Evolutionary conservation across 2,888 invertebrate genomes (phyloP).

Genomic region (Agonopterix subpropinquella): DNA sequence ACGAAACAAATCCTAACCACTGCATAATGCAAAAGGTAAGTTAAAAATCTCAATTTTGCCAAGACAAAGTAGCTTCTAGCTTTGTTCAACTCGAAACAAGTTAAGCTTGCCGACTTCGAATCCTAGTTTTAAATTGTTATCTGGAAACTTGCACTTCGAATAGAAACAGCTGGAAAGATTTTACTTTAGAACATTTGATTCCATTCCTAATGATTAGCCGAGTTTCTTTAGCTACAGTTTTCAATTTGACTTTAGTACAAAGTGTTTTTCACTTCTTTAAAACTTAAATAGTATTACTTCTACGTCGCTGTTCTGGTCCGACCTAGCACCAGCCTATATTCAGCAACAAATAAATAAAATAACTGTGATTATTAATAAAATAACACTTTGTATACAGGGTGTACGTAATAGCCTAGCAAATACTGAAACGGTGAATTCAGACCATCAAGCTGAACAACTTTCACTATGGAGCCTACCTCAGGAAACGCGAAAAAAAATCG

Average conservation of each 20-base stretch:
- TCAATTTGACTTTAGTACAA: not conserved
- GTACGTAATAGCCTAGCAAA: too few relatives aligned
- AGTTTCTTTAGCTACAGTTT: conserved; percentile 3
- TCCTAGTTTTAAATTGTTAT: conserved; percentile 11
- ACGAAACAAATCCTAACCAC: not conserved
- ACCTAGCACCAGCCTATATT: too few relatives aligned
- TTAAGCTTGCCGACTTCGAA: conserved; percentile 6
- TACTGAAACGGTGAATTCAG: too few relatives aligned
- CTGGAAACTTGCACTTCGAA: not conserved
- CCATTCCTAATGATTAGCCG: conserved; percentile 7
- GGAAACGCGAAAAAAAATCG: too few relatives aligned
- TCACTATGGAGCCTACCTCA: too few relatives aligned
- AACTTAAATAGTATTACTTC: too few relatives aligned
- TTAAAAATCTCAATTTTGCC: conserved; percentile 2
- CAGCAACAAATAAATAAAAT: too few relatives aligned
- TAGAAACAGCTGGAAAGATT: conserved; percentile 2
- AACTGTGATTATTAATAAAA: too few relatives aligned
- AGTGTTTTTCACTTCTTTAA: too few relatives aligned
- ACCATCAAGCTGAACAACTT: too few relatives aligned
- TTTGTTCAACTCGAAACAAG: conserved; percentile 8
- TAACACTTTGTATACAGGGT: too few relatives aligned
- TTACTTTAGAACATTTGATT: conserved; percentile 3
- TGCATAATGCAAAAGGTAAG: not conserved
- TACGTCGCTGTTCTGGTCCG: too few relatives aligned
- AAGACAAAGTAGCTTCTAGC: conserved; percentile 2